Conservation (phyloP, 2,888 invertebrate species). For the Hyposoter didymator region DNA sequence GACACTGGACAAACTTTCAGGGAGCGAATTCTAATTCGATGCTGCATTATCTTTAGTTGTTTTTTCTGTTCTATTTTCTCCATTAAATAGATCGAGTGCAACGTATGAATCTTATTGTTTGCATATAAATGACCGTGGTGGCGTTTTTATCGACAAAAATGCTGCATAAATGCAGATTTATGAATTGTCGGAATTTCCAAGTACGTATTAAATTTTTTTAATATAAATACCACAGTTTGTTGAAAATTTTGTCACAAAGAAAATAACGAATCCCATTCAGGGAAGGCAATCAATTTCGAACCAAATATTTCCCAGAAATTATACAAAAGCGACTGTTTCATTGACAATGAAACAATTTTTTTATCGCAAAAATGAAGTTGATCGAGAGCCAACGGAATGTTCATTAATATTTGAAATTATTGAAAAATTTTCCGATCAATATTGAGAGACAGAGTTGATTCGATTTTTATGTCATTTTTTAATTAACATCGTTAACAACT, state of each 20-base stretch:
- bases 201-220: not conserved
- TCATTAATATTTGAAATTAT: too few relatives aligned
- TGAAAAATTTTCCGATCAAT: too few relatives aligned
- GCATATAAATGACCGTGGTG: not conserved
- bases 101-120: not conserved
- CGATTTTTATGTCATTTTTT: not conserved
- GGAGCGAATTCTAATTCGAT: not conserved
- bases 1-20: not conserved
- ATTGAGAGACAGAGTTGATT: not conserved
- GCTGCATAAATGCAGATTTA: not conserved
- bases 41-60: not conserved
- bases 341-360: too few relatives aligned
- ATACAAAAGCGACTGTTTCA: not conserved
- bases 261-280: not conserved
- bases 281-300: not conserved
- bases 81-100: not conserved
- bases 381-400: not conserved
- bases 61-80: not conserved
- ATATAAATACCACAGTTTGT: not conserved
- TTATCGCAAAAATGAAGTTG: not conserved
- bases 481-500: not conserved
- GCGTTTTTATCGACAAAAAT: not conserved
- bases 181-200: not conserved
- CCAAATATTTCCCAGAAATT: not conserved
- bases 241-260: not conserved